Evolutionary conservation across 2,888 invertebrate species (phyloP).

Genomic region (Heteropelma amictum): DNA sequence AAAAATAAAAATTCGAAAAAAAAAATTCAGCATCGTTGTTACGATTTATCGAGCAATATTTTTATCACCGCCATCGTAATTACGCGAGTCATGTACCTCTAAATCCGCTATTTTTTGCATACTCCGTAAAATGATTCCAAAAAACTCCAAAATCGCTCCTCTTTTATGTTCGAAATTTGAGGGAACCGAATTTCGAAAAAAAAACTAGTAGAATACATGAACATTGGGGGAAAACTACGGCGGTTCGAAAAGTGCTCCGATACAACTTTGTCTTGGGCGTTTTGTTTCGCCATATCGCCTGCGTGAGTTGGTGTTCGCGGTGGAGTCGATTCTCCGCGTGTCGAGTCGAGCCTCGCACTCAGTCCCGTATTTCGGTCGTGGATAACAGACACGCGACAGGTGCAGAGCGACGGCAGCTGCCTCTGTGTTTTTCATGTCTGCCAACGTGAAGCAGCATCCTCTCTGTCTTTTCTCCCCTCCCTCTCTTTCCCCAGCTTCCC

Average conservation of each 20-base stretch:
- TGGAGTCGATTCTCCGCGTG: constrained; percentile 45
- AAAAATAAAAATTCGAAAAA: no score
- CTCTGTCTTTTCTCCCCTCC: not conserved
- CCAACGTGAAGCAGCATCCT: constrained; percentile 54
- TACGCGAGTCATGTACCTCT: no score
- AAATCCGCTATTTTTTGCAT: no score
- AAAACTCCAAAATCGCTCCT: no score
- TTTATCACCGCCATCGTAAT: no score
- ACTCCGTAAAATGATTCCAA: no score
- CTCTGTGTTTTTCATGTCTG: constrained; percentile 68
- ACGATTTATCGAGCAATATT: no score
- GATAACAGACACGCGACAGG: constrained; percentile 71
- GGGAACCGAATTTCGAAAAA: not conserved
- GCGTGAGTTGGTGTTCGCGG: constrained; percentile 16
- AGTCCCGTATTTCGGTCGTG: constrained; percentile 70
- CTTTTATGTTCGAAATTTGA: not conserved
- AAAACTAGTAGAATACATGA: not conserved
- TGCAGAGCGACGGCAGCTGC: constrained; percentile 66
- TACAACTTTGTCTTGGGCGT: no score
- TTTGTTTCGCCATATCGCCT: constrained; percentile 11
- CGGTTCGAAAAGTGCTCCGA: no score
- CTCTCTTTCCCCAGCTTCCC: constrained; percentile 6
- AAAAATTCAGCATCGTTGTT: no score
- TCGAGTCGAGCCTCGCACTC: constrained; percentile 24
- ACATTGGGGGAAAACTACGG: no score